These are phyloP conservation scores for Sylvilagus floridanus DNA, from an alignment of 2,797 vertebrate genomes.

Conservation along the genomic window DNA sequence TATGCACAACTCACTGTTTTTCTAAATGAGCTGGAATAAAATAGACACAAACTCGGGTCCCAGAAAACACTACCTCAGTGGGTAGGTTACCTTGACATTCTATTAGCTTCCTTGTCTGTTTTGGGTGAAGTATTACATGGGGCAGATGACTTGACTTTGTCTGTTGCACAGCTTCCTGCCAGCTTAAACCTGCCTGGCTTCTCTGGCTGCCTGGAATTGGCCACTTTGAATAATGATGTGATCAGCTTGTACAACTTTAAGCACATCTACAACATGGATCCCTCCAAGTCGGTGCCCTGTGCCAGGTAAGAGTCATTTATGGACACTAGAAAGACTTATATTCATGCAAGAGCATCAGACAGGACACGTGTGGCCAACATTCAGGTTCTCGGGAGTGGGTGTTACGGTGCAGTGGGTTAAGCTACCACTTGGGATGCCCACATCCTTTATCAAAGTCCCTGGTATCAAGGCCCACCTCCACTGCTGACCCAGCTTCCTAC, in stretches of 20 bases:
- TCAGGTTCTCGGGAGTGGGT: not conserved
- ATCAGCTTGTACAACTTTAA: conserved; percentile 98
- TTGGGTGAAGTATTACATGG: not conserved
- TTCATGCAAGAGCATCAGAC: not conserved
- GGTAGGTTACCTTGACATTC: not conserved
- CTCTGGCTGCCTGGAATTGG: conserved; percentile 95
- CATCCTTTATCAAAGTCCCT: too few species aligned
- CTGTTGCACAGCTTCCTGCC: conserved; percentile 91
- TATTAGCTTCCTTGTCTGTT: conserved; percentile 17
- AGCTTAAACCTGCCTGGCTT: conserved; percentile 95
- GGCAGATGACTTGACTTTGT: not conserved
- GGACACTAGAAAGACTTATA: not conserved
- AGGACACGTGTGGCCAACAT: not conserved
- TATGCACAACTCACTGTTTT: not conserved
- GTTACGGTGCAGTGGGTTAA: too few species aligned
- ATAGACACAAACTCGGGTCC: not conserved
- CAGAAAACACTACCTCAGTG: not conserved
- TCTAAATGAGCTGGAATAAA: not conserved
- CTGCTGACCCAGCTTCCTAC: too few species aligned
- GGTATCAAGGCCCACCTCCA: too few species aligned
- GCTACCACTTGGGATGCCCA: too few species aligned
- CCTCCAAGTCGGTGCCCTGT: conserved; percentile 91
- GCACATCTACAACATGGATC: conserved; percentile 91
- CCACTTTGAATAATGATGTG: conserved; percentile 95
- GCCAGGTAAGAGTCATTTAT: conserved; percentile 90